phyloP scores from a whole-genome alignment of 2,888 invertebrate species.

The Sinopyrophorus schimmeli region DNA sequence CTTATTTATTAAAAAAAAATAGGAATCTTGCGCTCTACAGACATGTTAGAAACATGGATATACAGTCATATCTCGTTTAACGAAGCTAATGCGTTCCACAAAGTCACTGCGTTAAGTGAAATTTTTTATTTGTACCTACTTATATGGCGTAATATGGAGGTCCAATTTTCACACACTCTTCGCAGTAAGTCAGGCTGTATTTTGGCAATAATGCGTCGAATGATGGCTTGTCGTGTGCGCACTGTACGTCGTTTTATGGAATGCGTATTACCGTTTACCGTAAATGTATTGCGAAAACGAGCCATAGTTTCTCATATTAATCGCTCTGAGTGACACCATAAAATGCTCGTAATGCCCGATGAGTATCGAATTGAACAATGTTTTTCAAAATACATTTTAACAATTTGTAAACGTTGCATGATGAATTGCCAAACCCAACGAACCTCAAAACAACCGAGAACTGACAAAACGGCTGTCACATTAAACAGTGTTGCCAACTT shows the following conservation, averaged over 20 bases:
- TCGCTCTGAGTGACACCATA: slow-evolving; percentile 36
- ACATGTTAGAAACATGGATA: no score
- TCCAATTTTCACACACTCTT: slow-evolving; percentile 10
- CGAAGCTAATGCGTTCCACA: no score
- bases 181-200: slow-evolving; percentile 18
- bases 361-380: slow-evolving; percentile 31
- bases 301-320: slow-evolving; percentile 40
- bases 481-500: no score
- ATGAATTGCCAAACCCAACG: slow-evolving; percentile 29
- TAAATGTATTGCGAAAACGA: background rate
- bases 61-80: no score
- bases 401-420: slow-evolving; percentile 33
- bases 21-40: no score
- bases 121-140: no score
- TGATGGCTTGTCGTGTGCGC: slow-evolving; percentile 22
- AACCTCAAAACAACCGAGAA: no score
- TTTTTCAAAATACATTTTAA: slow-evolving; percentile 40
- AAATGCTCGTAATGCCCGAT: slow-evolving; percentile 41
- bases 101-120: no score
- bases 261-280: slow-evolving; percentile 2
- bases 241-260: slow-evolving; percentile 1
- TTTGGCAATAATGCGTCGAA: slow-evolving; percentile 37
- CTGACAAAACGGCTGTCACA: no score
- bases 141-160: slow-evolving; percentile 18
- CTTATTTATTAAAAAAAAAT: no score